Conservation (phyloP, 2,113 vertebrate genomes). For the Corvus hawaiiensis region DNA sequence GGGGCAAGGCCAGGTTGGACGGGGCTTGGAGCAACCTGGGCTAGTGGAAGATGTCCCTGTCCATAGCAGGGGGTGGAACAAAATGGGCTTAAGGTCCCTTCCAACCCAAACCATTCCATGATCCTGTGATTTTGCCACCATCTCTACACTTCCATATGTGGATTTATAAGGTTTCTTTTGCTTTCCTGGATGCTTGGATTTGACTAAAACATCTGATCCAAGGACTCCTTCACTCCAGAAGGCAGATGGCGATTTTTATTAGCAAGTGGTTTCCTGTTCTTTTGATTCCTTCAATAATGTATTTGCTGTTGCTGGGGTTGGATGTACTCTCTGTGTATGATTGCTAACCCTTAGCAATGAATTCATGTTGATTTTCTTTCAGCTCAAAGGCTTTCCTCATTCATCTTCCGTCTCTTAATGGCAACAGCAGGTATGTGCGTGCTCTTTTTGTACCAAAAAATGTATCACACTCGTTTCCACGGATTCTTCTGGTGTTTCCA, state of each 20-base stretch:
- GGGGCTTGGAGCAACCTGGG: background rate
- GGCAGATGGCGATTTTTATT: background rate
- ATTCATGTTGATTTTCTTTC: conserved; percentile 45
- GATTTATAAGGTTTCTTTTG: background rate
- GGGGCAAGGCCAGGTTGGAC: background rate
- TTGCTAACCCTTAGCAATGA: background rate
- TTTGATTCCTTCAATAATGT: background rate
- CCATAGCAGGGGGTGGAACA: background rate
- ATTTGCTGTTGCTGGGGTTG: background rate
- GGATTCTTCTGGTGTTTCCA: background rate
- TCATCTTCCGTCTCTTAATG: conserved; percentile 21
- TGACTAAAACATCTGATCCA: background rate
- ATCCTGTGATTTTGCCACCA: background rate
- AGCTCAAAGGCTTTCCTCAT: background rate
- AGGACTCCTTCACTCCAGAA: background rate
- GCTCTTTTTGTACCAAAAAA: background rate
- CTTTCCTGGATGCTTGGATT: background rate
- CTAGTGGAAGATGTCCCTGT: background rate
- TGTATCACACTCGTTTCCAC: background rate
- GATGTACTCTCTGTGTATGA: background rate
- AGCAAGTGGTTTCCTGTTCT: conserved; percentile 7
- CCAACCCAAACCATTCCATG: background rate
- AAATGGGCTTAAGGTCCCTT: background rate
- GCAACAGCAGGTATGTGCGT: background rate
- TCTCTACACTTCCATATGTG: background rate